A percentile compares a stretch with the other conserved stretches of the same genome.
Conservation (phyloP, 2,797 vertebrate species). For the Leuciscus waleckii region DNA sequence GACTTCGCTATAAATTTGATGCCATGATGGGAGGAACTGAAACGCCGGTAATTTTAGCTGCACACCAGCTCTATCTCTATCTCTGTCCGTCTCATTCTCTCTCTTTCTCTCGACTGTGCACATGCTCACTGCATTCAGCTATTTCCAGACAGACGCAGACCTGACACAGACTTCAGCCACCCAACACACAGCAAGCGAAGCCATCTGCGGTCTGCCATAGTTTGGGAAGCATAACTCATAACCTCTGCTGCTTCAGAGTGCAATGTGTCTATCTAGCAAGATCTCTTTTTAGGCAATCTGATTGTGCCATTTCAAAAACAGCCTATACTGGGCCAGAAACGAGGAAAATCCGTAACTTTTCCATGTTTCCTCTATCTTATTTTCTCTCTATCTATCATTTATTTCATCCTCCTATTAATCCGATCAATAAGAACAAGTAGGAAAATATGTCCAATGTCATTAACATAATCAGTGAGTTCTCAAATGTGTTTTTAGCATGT, state of each 20-base stretch:
- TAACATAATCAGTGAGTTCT: not conserved
- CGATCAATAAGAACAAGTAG: not conserved
- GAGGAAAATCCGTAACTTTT: not conserved
- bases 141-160: slow-evolving; percentile 58
- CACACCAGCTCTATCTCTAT: not conserved
- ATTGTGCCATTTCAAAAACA: slow-evolving; percentile 32
- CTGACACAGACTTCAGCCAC: slow-evolving; percentile 48
- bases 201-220: slow-evolving; percentile 60
- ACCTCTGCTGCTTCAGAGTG: slow-evolving; percentile 46
- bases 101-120: not conserved
- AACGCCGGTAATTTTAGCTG: slow-evolving; percentile 50
- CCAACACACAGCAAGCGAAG: slow-evolving; percentile 34
- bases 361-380: not conserved
- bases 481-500: not conserved
- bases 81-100: not conserved
- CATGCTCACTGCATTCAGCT: slow-evolving; percentile 40
- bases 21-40: slow-evolving; percentile 26
- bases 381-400: not conserved
- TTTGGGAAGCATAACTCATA: slow-evolving; percentile 63
- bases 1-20: not conserved
- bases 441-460: not conserved
- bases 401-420: not conserved
- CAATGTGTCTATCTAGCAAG: slow-evolving; percentile 53
- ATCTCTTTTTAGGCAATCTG: slow-evolving; percentile 49
- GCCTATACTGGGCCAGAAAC: not conserved